phyloP scores from a whole-genome alignment of 2,797 vertebrate species.

The Sebastes matsubarae region DNA sequence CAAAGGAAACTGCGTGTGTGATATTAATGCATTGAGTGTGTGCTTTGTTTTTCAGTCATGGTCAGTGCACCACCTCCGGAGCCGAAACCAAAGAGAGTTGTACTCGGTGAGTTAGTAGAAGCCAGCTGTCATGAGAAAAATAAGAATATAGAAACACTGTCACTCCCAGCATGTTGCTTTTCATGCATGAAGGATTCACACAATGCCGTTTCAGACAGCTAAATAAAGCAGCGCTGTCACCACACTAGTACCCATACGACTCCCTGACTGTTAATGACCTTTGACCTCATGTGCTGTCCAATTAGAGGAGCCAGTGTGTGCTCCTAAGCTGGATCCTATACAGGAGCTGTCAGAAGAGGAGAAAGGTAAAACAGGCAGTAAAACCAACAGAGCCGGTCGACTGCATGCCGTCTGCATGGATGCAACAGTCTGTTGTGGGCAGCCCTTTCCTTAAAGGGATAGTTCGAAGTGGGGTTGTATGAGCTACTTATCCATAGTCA shows the following conservation, averaged over 20 bases:
- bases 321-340: slow-evolving; percentile 85
- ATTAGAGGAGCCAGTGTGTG: slow-evolving; percentile 78
- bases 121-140: background rate
- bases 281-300: slow-evolving; percentile 61
- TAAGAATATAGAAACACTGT: background rate
- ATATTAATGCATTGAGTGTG: background rate
- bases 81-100: slow-evolving; percentile 68
- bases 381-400: slow-evolving; percentile 24
- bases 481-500: background rate
- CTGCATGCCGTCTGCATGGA: slow-evolving; percentile 77
- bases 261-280: slow-evolving; percentile 35
- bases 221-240: background rate
- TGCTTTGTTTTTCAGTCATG: slow-evolving; percentile 56
- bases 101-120: slow-evolving; percentile 69
- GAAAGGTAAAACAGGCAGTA: slow-evolving; percentile 76
- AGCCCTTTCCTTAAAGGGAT: background rate
- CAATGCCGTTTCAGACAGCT: background rate
- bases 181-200: slow-evolving; percentile 10
- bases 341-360: slow-evolving; percentile 86
- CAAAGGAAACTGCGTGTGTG: background rate
- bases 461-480: background rate
- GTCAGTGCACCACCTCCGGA: slow-evolving; percentile 58
- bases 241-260: slow-evolving; percentile 6
- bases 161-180: slow-evolving; percentile 38
- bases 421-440: slow-evolving; percentile 51